Conservation (phyloP, 2,888 invertebrate genomes). For the Orthonevra nobilis region DNA sequence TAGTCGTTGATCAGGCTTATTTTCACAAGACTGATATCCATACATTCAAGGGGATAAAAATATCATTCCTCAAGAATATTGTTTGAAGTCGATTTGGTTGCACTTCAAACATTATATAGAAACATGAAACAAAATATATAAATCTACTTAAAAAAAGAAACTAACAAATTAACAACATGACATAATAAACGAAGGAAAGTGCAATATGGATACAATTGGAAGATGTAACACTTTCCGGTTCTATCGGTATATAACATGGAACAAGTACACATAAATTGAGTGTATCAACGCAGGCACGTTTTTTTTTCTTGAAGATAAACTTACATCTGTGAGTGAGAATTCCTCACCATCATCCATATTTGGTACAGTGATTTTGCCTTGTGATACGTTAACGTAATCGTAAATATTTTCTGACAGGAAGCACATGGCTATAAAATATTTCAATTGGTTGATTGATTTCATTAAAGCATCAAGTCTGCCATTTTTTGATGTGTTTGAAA, state of each 20-base stretch:
- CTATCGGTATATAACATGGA: constrained; percentile 57
- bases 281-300: constrained; percentile 5
- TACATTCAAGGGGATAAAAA: constrained; percentile 2
- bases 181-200: constrained; percentile 49
- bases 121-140: constrained; percentile 31
- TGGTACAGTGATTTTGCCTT: constrained; percentile 98
- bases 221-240: constrained; percentile 29
- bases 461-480: constrained; percentile 7
- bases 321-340: constrained; percentile 93
- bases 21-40: not conserved
- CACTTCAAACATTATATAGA: constrained; percentile 48
- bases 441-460: constrained; percentile 39
- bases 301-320: constrained; percentile 79
- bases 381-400: constrained; percentile 96
- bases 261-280: constrained; percentile 34
- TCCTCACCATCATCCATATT: constrained; percentile 98
- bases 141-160: not conserved
- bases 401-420: constrained; percentile 92
- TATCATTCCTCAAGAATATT: constrained; percentile 27
- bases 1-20: constrained; percentile 42
- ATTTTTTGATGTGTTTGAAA: not conserved
- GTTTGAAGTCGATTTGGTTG: constrained; percentile 42
- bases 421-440: constrained; percentile 84
- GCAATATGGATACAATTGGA: constrained; percentile 39
- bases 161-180: constrained; percentile 36